Percentiles rank a stretch among this genome's conserved stretches.
These are phyloP conservation scores for Cyprinodon diabolis DNA, from an alignment of 2,797 vertebrate genomes.

Conservation along the genomic window DNA sequence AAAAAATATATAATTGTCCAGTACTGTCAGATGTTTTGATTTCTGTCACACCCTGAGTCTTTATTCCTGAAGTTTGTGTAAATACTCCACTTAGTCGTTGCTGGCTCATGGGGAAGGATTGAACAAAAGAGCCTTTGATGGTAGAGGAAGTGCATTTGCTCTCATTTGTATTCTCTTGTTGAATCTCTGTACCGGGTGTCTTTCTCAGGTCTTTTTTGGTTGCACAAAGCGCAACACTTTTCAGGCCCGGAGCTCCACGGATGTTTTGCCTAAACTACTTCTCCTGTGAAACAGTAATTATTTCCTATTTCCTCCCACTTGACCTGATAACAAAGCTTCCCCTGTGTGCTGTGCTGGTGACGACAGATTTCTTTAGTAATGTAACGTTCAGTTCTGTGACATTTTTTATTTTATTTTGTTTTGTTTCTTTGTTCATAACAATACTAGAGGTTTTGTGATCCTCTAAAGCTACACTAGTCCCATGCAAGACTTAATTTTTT, in stretches of 20 bases:
- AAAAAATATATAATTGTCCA: neutral
- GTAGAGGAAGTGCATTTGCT: neutral
- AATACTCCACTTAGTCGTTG: neutral
- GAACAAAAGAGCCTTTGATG: neutral
- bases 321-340: slow-evolving; percentile 36
- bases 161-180: slow-evolving; percentile 9
- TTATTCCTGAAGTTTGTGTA: neutral
- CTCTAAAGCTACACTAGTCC: neutral
- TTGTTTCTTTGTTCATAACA: neutral
- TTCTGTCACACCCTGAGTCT: neutral
- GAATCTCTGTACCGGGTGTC: slow-evolving; percentile 11
- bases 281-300: slow-evolving; percentile 62
- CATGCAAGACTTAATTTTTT: neutral
- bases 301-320: slow-evolving; percentile 47
- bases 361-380: slow-evolving; percentile 31
- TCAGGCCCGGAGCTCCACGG: slow-evolving; percentile 34
- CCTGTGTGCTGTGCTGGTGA: neutral
- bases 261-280: slow-evolving; percentile 46
- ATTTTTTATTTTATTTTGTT: slow-evolving; percentile 26
- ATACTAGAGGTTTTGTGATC: neutral
- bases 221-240: slow-evolving; percentile 12
- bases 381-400: slow-evolving; percentile 43
- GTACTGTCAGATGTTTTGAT: neutral
- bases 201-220: slow-evolving; percentile 38
- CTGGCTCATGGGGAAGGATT: neutral